Evolutionary conservation across 2,113 vertebrate genomes (phyloP), one percentile per base, ranked within the genome.

Genomic region (Mesitornis unicolor): DNA sequence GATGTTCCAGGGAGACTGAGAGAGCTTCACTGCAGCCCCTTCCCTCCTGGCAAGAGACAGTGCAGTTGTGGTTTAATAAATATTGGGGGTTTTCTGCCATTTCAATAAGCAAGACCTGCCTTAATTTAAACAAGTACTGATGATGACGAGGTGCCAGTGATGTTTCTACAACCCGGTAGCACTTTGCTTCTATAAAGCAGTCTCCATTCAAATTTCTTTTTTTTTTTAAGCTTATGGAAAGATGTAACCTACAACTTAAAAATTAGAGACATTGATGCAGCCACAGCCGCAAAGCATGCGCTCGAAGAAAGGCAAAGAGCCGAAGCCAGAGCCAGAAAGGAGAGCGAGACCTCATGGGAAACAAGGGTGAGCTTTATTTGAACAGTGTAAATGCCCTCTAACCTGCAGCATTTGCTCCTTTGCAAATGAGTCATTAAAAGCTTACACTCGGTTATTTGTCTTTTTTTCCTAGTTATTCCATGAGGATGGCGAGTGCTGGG

Each of bases 401-500:
- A 13, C 51, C 59, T 43, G 68, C 0, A 11, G 21, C 79, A 28
- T 11, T 69, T 22, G 14, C 6, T 74, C 63, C 57, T 56, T 67
- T 11, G 38, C 48, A 42, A 1, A 0, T 0, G 3, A 42, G 28
- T 2, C 31, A 10, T 1, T 11, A 4, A 8, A 56, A 65, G 42
- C 63, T 88, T 0, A 73, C 28, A 0, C 4, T 13, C 6, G 33
- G 2, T 16, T 36, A 1, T 89, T 73, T n/a, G n/a, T n/a, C 9
- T 76, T 22, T 90, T 74, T 47, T 88, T 97, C 63, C 67, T 78
- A 99, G 99, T 90, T 99, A 10, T 99, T 99, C 98, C 99, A 99
- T 2, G 99, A 99, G 97, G 99, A 99, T 10, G 99, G 99, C 33
- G 99, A 99, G 94, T 99, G 99, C 97, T 99, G 99, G 99, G 99